A percentile compares a stretch with the other conserved stretches of the same genome.
Conservation (phyloP, 1,140 invertebrate genomes). For the Wiebesia pumilae region DNA sequence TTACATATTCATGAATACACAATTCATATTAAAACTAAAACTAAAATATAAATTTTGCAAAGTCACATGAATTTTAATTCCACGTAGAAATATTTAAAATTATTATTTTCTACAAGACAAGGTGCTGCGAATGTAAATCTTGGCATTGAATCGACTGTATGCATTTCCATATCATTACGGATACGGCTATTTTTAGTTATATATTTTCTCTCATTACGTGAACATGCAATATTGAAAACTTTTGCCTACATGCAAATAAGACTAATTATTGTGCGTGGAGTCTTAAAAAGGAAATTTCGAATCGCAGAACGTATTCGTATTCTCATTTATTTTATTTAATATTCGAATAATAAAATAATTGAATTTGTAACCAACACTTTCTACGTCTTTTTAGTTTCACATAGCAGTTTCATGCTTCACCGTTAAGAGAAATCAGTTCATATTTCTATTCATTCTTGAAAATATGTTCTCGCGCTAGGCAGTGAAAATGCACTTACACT, state of each 20-base stretch:
- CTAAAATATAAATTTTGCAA: too few relatives aligned
- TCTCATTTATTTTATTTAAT: constrained; percentile 28
- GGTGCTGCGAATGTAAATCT: background rate
- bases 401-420: background rate
- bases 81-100: background rate
- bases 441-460: constrained; percentile 5
- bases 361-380: background rate
- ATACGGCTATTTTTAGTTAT: background rate
- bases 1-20: too few relatives aligned
- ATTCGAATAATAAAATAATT: constrained; percentile 44
- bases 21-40: too few relatives aligned
- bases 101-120: background rate
- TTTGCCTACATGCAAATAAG: background rate
- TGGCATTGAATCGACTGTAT: background rate
- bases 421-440: constrained; percentile 36
- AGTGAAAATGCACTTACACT: background rate
- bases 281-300: background rate
- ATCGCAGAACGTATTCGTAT: background rate
- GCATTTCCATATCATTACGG: background rate
- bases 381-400: constrained; percentile 2
- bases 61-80: too few relatives aligned
- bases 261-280: background rate
- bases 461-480: background rate
- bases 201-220: background rate
- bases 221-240: background rate